These are phyloP conservation scores for Poeciliopsis turneri DNA, from an alignment of 2,797 vertebrate genomes.

Conservation along the genomic window DNA sequence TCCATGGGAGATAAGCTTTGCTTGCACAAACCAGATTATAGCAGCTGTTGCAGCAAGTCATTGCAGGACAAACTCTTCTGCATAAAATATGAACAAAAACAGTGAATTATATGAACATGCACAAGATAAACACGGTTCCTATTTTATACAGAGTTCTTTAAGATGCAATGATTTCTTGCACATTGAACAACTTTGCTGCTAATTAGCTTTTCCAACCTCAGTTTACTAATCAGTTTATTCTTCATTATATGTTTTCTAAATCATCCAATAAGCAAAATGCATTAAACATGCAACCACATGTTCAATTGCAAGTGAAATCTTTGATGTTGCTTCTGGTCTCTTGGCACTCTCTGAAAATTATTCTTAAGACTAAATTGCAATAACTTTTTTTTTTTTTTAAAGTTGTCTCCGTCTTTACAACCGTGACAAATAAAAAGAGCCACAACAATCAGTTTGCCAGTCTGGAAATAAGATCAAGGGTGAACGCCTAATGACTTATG, in stretches of 20 bases:
- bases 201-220: background rate
- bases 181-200: background rate
- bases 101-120: background rate
- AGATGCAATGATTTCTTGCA: constrained; percentile 5
- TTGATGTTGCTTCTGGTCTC: constrained; percentile 8
- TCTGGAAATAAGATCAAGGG: constrained; percentile 59
- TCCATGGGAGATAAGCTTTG: constrained; percentile 6
- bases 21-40: constrained; percentile 17
- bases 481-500: constrained; percentile 57
- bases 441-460: constrained; percentile 57
- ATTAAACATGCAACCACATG: background rate
- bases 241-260: background rate
- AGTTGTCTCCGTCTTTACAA: constrained; percentile 60
- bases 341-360: constrained; percentile 7
- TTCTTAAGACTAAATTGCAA: constrained; percentile 44
- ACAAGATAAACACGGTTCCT: background rate
- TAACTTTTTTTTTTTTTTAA: constrained; percentile 56
- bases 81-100: constrained; percentile 5
- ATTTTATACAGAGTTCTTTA: background rate
- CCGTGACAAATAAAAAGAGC: constrained; percentile 60
- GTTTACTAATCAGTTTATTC: background rate
- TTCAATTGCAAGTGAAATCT: background rate
- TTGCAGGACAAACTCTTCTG: constrained; percentile 9
- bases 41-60: constrained; percentile 4
- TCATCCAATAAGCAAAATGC: background rate